A percentile compares a stretch with the other conserved stretches of the same genome.
phyloP scores from a whole-genome alignment of 2,113 vertebrate species.

The Pterophyllum scalare region DNA sequence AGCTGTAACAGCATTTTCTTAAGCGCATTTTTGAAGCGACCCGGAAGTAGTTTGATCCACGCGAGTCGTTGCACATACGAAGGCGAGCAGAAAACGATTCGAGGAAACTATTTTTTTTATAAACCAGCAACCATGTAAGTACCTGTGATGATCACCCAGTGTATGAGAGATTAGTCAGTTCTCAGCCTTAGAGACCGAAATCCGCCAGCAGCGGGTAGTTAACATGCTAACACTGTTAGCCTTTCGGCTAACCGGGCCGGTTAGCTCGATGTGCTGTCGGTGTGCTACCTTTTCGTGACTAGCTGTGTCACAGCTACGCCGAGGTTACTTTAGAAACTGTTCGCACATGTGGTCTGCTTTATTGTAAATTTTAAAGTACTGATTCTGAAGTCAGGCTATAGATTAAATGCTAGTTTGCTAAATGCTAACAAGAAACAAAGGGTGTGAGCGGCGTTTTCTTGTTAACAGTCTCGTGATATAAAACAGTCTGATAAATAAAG shows the following conservation, averaged over 20 bases:
- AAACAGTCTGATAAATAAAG: too few species aligned
- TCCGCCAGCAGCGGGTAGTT: background rate
- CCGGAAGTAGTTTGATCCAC: constrained; percentile 64
- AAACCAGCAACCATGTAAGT: constrained; percentile 59
- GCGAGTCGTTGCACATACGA: constrained; percentile 45
- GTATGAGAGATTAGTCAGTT: rapidly evolving
- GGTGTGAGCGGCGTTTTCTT: background rate
- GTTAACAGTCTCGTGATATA: background rate
- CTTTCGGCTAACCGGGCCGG: background rate
- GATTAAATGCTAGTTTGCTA: background rate
- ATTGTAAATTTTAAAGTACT: background rate
- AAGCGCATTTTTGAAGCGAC: constrained; percentile 1
- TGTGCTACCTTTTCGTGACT: background rate
- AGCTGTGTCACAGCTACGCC: background rate
- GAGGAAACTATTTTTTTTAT: background rate
- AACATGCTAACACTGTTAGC: constrained; percentile 19
- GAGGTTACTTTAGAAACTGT: background rate
- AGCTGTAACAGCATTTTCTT: background rate
- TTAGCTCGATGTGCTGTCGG: background rate
- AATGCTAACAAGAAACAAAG: constrained; percentile 20
- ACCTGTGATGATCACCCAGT: rapidly evolving
- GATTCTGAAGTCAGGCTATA: background rate
- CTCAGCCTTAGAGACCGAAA: background rate
- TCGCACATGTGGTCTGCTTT: background rate
- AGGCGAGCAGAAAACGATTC: background rate